Conservation (phyloP, 2,888 invertebrate species). For the Platycheirus albimanus region DNA sequence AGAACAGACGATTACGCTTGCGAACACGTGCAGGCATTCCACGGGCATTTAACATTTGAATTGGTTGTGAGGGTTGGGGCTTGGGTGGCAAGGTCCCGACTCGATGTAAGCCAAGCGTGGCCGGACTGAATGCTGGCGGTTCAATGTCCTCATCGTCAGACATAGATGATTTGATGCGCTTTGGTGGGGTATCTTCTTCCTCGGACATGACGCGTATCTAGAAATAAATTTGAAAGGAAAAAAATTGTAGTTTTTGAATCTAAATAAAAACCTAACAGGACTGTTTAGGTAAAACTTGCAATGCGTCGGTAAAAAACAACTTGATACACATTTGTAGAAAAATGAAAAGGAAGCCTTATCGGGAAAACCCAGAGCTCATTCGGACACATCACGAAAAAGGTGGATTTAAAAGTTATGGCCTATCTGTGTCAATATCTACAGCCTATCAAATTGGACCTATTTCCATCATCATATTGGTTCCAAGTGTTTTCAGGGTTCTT, state of each 20-base stretch:
- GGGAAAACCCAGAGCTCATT: too few relatives aligned
- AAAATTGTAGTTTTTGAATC: background rate
- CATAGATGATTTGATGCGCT: conserved; percentile 66
- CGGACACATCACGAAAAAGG: too few relatives aligned
- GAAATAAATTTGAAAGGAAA: conserved; percentile 31
- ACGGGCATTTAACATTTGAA: conserved; percentile 92
- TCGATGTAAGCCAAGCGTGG: conserved; percentile 90
- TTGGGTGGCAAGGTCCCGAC: conserved; percentile 91
- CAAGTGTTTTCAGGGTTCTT: too few relatives aligned
- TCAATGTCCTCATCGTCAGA: conserved; percentile 86
- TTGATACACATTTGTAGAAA: too few relatives aligned
- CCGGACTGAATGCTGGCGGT: conserved; percentile 89
- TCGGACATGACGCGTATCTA: conserved; percentile 71
- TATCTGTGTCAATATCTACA: too few relatives aligned
- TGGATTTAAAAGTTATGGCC: too few relatives aligned
- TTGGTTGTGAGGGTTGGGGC: conserved; percentile 87
- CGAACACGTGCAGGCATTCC: conserved; percentile 96
- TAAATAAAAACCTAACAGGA: too few relatives aligned
- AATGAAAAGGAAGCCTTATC: too few relatives aligned
- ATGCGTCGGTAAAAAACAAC: too few relatives aligned
- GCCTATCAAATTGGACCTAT: too few relatives aligned
- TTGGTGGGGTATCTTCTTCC: conserved; percentile 67
- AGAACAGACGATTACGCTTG: conserved; percentile 94
- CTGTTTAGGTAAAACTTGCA: too few relatives aligned
- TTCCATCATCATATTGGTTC: too few relatives aligned